Evolutionary conservation across 1,140 invertebrate species (phyloP).

Genomic region (Helicoverpa zea): DNA sequence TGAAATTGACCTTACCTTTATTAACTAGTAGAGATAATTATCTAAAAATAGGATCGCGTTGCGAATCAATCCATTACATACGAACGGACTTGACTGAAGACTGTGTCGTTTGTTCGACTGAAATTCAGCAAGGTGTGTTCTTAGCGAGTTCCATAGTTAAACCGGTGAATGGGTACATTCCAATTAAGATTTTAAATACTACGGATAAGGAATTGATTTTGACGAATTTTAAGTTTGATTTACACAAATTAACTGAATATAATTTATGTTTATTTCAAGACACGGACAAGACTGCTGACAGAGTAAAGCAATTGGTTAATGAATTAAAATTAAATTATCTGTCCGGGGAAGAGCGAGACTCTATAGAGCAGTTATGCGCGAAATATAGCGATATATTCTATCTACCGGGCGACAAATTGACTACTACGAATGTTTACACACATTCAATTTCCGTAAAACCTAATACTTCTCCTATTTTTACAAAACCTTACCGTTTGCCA

Average conservation of each 20-base stretch:
- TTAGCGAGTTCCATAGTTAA: conserved; percentile 52
- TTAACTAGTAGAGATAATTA: conserved; percentile 11
- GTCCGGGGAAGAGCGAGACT: conserved; percentile 58
- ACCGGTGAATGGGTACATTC: conserved; percentile 50
- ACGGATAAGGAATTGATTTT: conserved; percentile 47
- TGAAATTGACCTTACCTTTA: conserved; percentile 36
- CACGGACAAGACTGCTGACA: conserved; percentile 29
- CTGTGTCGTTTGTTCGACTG: conserved; percentile 48
- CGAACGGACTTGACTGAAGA: conserved; percentile 44
- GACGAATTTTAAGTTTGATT: conserved; percentile 45
- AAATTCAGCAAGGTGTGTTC: conserved; percentile 49
- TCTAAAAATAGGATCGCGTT: conserved; percentile 40
- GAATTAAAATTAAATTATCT: conserved; percentile 58
- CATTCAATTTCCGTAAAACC: conserved; percentile 57
- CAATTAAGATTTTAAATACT: conserved; percentile 54
- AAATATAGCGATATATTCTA: conserved; percentile 65
- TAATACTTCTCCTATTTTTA: conserved; percentile 55
- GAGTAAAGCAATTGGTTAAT: conserved; percentile 50
- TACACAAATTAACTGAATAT: conserved; percentile 47
- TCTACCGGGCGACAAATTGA: conserved; percentile 57
- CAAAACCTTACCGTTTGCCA: conserved; percentile 65
- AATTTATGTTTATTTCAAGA: conserved; percentile 46
- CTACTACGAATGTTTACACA: conserved; percentile 58
- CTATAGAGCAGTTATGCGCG: conserved; percentile 61
- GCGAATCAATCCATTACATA: conserved; percentile 54